phyloP scores from a whole-genome alignment of 2,888 invertebrate species.

The Temnothorax ravouxi region DNA sequence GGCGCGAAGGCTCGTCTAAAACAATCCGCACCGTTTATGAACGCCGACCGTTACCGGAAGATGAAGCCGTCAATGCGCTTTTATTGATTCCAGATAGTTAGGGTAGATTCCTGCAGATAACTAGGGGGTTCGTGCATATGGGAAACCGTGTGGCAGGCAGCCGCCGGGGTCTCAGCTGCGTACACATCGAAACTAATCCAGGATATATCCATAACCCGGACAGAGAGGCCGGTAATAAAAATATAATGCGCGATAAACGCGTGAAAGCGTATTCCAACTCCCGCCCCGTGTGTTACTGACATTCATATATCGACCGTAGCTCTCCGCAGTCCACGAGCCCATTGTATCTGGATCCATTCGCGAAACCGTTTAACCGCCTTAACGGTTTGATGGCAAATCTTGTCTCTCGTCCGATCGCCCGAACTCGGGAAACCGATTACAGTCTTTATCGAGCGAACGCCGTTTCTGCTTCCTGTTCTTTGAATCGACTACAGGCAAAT shows the following conservation, averaged over 20 bases:
- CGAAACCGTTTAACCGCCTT: conserved; percentile 69
- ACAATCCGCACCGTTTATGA: conserved; percentile 41
- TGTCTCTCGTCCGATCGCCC: conserved; percentile 60
- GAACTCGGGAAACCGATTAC: conserved; percentile 62
- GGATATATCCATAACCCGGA: conserved; percentile 63
- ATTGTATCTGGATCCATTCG: conserved; percentile 71
- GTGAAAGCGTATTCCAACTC: conserved; percentile 68
- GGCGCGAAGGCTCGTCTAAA: conserved; percentile 10
- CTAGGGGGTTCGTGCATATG: conserved; percentile 49
- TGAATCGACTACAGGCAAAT: neutral
- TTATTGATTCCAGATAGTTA: conserved; percentile 67
- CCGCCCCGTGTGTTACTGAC: conserved; percentile 45
- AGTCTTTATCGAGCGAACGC: conserved; percentile 19
- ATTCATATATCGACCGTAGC: conserved; percentile 56
- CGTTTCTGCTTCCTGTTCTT: neutral
- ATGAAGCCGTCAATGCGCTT: conserved; percentile 33
- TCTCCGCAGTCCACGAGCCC: conserved; percentile 44
- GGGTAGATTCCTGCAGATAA: conserved; percentile 2
- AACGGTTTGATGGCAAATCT: conserved; percentile 64
- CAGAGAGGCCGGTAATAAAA: conserved; percentile 74
- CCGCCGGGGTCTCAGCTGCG: conserved; percentile 77
- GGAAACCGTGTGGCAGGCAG: conserved; percentile 37
- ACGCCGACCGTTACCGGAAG: conserved; percentile 16
- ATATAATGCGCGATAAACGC: conserved; percentile 80
- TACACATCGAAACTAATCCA: conserved; percentile 78